Percentiles rank a stretch among this genome's conserved stretches.
Conservation (phyloP, 2,888 invertebrate species). For the Panzeria rudis region DNA sequence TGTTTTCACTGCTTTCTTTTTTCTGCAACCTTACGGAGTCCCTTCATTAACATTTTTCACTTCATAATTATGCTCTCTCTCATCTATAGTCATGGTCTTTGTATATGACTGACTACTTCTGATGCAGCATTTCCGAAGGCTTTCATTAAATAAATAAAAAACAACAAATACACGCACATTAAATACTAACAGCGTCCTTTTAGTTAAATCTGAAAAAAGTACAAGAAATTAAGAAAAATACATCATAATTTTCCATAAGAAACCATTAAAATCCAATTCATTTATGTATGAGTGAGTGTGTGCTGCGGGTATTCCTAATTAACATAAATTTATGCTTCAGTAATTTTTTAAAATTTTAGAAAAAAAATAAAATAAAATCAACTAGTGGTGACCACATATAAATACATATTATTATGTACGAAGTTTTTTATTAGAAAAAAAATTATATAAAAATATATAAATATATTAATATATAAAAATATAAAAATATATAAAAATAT, state of each 20-base stretch:
- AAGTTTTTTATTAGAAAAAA: not conserved
- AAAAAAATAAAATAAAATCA: not conserved
- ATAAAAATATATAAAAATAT: no score
- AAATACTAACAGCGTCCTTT: constrained; percentile 20
- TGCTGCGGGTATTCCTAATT: constrained; percentile 75
- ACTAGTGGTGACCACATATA: not conserved
- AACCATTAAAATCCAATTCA: constrained; percentile 59
- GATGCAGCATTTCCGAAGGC: constrained; percentile 64
- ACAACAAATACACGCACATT: constrained; percentile 39
- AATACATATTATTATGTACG: not conserved
- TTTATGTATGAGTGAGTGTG: constrained; percentile 25
- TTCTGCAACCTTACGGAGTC: constrained; percentile 9
- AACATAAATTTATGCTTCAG: constrained; percentile 81
- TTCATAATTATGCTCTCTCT: constrained; percentile 61
- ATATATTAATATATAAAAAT: not conserved
- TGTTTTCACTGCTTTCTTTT: constrained; percentile 26
- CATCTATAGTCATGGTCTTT: constrained; percentile 17
- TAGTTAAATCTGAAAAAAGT: constrained; percentile 12
- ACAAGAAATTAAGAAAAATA: constrained; percentile 55
- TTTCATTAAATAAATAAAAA: constrained; percentile 59
- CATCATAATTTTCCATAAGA: constrained; percentile 55
- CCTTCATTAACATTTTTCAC: constrained; percentile 73
- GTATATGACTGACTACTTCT: constrained; percentile 37
- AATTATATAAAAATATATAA: not conserved
- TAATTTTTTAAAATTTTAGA: constrained; percentile 65